phyloP scores from a whole-genome alignment of 2,113 vertebrate species.

The Hippocampus abdominalis region DNA sequence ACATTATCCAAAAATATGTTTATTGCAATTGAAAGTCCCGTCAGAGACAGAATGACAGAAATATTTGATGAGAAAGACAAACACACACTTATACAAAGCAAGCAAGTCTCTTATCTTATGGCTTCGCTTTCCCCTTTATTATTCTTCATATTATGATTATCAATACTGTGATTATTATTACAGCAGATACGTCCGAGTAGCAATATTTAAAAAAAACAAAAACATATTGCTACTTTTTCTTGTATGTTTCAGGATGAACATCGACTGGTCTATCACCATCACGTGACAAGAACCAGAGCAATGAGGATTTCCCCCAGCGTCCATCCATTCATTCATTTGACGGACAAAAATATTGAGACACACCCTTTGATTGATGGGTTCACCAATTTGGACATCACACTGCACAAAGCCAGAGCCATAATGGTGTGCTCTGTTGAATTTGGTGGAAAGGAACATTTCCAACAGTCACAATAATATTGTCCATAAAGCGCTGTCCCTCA shows the following conservation, averaged over 20 bases:
- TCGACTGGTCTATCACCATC: slow-evolving; percentile 28
- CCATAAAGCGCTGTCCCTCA: not conserved
- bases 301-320: not conserved
- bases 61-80: slow-evolving; percentile 36
- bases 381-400: not conserved
- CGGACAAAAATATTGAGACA: slow-evolving; percentile 8
- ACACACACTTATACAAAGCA: slow-evolving; percentile 48
- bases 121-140: slow-evolving; percentile 49
- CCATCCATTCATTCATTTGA: slow-evolving; percentile 11
- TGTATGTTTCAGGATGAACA: slow-evolving; percentile 23
- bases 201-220: slow-evolving; percentile 15
- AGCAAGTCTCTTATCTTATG: slow-evolving; percentile 45
- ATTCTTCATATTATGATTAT: slow-evolving; percentile 20
- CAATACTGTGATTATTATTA: slow-evolving; percentile 20
- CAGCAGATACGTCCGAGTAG: not conserved
- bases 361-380: not conserved
- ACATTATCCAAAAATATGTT: slow-evolving; percentile 58
- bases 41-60: slow-evolving; percentile 36
- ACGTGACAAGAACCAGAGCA: slow-evolving; percentile 34
- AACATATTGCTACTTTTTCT: slow-evolving; percentile 53
- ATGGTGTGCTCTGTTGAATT: not conserved
- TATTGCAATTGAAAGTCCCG: slow-evolving; percentile 66
- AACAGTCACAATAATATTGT: slow-evolving; percentile 5
- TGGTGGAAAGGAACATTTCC: not conserved
- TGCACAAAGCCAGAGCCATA: not conserved